Evolutionary conservation across 2,888 invertebrate species (phyloP).

Genomic region (Bombylius major): DNA sequence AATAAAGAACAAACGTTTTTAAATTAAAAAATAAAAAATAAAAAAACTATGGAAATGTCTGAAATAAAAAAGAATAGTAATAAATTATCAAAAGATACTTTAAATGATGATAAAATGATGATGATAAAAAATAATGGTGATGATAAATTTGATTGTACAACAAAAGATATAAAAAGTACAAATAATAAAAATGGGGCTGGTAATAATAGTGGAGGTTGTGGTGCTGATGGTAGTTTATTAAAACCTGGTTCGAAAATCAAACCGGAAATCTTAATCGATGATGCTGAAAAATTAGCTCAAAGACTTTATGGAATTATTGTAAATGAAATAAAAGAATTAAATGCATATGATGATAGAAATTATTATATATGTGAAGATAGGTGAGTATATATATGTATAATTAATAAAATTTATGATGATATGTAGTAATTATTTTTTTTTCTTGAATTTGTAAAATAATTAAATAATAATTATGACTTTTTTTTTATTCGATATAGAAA

Average conservation of each 20-base stretch:
- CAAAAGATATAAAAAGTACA: no score
- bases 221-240: conserved; percentile 15
- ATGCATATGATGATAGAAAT: conserved; percentile 36
- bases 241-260: conserved; percentile 33
- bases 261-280: conserved; percentile 25
- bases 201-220: background rate
- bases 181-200: background rate
- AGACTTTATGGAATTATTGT: conserved; percentile 34
- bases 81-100: no score
- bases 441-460: no score
- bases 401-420: background rate
- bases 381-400: conserved; percentile 21
- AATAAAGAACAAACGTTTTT: no score
- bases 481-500: no score
- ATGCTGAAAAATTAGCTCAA: conserved; percentile 28
- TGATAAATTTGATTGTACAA: background rate
- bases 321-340: conserved; percentile 27
- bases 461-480: no score
- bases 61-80: no score
- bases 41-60: no score
- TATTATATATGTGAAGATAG: conserved; percentile 31
- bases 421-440: no score
- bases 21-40: no score
- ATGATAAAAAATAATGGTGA: background rate
- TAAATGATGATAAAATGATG: background rate